Percentiles rank a stretch among this genome's conserved stretches.
Evolutionary conservation across 2,113 vertebrate species (phyloP).

Genomic region (Colistium nudipinnis): DNA sequence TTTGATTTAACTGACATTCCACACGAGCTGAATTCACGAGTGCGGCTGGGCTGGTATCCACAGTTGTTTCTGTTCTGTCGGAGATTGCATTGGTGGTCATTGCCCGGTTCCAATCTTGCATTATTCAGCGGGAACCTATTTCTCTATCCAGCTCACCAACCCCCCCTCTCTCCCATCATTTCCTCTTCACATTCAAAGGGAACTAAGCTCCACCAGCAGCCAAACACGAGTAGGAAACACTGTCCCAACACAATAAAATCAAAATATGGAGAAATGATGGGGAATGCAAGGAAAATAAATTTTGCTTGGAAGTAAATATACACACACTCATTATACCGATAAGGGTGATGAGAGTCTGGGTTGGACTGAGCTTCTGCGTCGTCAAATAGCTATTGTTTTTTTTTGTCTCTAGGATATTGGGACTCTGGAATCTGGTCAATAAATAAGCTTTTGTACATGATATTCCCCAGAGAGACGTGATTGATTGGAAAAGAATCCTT

Average conservation of each 20-base stretch:
- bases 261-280: background rate
- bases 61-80: constrained; percentile 52
- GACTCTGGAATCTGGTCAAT: constrained; percentile 52
- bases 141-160: constrained; percentile 42
- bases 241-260: background rate
- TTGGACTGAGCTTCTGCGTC: constrained; percentile 9
- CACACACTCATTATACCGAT: constrained; percentile 17
- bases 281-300: background rate
- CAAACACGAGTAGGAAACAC: background rate
- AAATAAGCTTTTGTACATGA: constrained; percentile 33
- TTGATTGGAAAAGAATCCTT: constrained; percentile 54
- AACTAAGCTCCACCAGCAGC: constrained; percentile 23
- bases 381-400: constrained; percentile 36
- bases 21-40: constrained; percentile 58
- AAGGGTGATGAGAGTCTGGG: constrained; percentile 2
- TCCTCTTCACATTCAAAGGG: constrained; percentile 28
- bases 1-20: constrained; percentile 73
- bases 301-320: constrained; percentile 18
- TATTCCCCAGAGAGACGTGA: constrained; percentile 36
- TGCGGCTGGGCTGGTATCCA: constrained; percentile 40
- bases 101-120: constrained; percentile 63
- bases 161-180: constrained; percentile 33
- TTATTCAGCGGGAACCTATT: constrained; percentile 73
- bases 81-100: constrained; percentile 57
- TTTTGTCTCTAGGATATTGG: constrained; percentile 29